Evolutionary conservation across 2,888 invertebrate genomes (phyloP).

Genomic region (Yponomeuta sedellus): DNA sequence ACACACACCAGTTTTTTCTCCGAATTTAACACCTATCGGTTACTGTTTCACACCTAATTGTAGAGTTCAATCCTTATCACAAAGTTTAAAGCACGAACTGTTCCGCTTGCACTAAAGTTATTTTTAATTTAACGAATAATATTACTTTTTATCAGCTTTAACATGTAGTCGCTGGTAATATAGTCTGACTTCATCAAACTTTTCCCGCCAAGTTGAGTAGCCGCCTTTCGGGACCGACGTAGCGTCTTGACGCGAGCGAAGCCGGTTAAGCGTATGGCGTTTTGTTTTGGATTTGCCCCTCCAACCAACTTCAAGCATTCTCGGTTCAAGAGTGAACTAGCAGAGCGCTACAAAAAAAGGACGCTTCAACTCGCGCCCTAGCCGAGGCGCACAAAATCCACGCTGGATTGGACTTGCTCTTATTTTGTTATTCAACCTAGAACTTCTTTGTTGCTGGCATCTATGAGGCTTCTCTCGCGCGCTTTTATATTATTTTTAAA

Average conservation of each 20-base stretch:
- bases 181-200: conserved; percentile 19
- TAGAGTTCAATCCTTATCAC: conserved; percentile 37
- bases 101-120: conserved; percentile 19
- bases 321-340: conserved; percentile 9
- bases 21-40: conserved; percentile 34
- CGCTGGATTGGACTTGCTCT: conserved; percentile 1
- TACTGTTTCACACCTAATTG: conserved; percentile 33
- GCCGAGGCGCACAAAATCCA: conserved; percentile 5
- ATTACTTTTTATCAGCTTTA: too few relatives aligned
- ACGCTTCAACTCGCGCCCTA: conserved; percentile 2
- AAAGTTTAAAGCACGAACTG: conserved; percentile 34
- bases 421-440: conserved; percentile 5
- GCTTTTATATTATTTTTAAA: not conserved
- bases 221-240: conserved; percentile 22
- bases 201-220: conserved; percentile 56
- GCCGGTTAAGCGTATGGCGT: conserved; percentile 60
- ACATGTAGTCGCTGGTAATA: too few relatives aligned
- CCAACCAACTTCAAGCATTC: conserved; percentile 16
- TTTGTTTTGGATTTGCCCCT: conserved; percentile 55
- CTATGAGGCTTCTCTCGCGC: conserved; percentile 2
- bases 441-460: not conserved
- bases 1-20: conserved; percentile 9
- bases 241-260: conserved; percentile 56
- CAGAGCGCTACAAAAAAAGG: conserved; percentile 7
- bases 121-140: not conserved